Evolutionary conservation across 2,888 invertebrate genomes (phyloP), one percentile per base, ranked within the genome.

Genomic region (Nymphalis c-album): DNA sequence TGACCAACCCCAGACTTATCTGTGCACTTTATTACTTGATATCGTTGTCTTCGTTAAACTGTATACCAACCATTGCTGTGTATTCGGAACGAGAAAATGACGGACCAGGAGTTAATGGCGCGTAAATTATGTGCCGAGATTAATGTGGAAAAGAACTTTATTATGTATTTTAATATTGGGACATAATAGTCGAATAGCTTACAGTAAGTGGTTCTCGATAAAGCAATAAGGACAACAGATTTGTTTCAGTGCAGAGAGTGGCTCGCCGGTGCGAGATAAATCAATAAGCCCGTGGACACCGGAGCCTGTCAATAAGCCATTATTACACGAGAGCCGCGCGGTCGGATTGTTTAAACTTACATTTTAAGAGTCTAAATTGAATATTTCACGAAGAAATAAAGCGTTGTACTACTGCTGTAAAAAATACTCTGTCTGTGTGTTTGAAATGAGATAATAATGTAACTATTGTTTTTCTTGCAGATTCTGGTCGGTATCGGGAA

Each of bases 81-180:
- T 61, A 66, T 66, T 22, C 55, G 61, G 61, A 22, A 40, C 57
- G 31, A 60, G 45, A 46, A 48, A 46, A 26, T 22, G 57, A 45
- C 50, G 61, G 18, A 60, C 17, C 47, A 66, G 65, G 53, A 26
- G 35, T 61, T 57, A 66, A 66, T 66, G 60, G 48, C 6, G 35
- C 57, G 66, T 61, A 55, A 61, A 31, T 61, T 57, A 61, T 57
- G 55, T 57, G 61, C 61, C 53, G 60, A 40, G 47, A 61, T 66
- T 61, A 61, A 66, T 26, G 61, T 64, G 53, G 17, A n/a, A 55
- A 61, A 35, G 35, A 61, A 61, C 57, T 48, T 66, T 48, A 48
- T 40, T 58, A 63, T 17, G 22, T 35, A 22, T 20, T 51, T 40
- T 31, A 57, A 59, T 40, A 40, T 40, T 8, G 13, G 13, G 40